Conservation (phyloP, 2,888 invertebrate genomes). For the Eustalomyia histrio region DNA sequence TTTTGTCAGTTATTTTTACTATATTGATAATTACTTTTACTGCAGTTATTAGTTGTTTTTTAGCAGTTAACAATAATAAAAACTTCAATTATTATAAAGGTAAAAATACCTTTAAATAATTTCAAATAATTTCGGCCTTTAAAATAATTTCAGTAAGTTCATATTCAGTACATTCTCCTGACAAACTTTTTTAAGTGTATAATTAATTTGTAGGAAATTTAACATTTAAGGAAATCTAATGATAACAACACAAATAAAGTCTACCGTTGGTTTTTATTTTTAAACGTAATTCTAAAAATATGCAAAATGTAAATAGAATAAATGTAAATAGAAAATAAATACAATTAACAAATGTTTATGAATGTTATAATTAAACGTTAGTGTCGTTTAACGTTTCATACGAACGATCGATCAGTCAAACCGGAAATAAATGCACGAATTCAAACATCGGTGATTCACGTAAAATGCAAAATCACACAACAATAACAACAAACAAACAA, state of each 20-base stretch:
- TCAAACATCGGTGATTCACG: constrained; percentile 8
- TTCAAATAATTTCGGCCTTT: no score
- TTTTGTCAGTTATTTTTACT: no score
- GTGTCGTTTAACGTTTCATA: no score
- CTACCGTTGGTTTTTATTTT: background rate
- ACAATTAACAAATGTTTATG: constrained; percentile 1
- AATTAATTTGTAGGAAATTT: background rate
- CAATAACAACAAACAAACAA: no score
- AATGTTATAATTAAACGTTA: background rate
- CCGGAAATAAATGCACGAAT: constrained; percentile 20
- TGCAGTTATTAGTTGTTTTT: no score
- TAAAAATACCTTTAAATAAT: no score
- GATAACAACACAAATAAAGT: background rate
- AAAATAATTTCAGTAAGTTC: no score
- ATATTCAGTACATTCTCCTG: no score
- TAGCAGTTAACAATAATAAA: no score
- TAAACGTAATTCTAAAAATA: background rate
- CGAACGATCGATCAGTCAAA: background rate
- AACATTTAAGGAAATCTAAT: background rate
- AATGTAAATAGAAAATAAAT: background rate
- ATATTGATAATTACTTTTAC: no score
- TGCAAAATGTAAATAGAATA: background rate
- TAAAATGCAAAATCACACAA: constrained; percentile 5
- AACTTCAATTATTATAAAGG: no score
- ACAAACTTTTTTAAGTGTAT: no score